Evolutionary conservation across 1,140 invertebrate genomes (phyloP), one percentile per base, ranked within the genome.

Genomic region (Orchesella cincta): DNA sequence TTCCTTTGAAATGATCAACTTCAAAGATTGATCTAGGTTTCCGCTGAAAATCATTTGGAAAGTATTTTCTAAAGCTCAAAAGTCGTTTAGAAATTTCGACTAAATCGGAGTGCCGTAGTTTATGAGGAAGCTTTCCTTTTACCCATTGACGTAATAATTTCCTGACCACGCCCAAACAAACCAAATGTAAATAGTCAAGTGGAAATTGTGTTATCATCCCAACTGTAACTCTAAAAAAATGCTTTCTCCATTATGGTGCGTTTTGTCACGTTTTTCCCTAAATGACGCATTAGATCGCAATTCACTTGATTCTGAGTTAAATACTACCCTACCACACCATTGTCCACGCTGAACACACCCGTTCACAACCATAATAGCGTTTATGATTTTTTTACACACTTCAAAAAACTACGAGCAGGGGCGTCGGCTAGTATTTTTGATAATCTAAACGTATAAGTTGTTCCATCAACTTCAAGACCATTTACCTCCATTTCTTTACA

Each of bases 1-100:
- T 87, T 1, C 85, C 87, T 81, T 88, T 88, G 85, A 85, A 88
- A 33, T 82, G 74, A 12, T 84, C 80, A 51, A 86, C 31, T 57
- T 87, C 84, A 31, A 74, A 51, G 0, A 88, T 74, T 36, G 77
- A 64, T 74, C 86, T 80, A 12, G 86, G 84, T 78, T 86, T 85
- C 76, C 86, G 76, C 51, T 73, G 67, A 84, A 87, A 88, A 79
- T 87, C 85, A 46, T 29, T 29, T 28, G 86, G 83, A 36, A 84
- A 36, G 33, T 36, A 36, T 34, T 70, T 33, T 1, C 31, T 26
- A 0, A 78, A 46, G 12, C 5, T 36, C 1, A 62, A 1, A 36
- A 83, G 71, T 33, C 52, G 52, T 29, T 39, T 26, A 78, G 78
- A 78, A 54, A 82, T 78, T 28, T 57, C n/a, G n/a, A 28, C 34